A percentile compares a stretch with the other conserved stretches of the same genome.
Conservation (phyloP, 1,140 invertebrate species). For the Philopotamus ludificatus region DNA sequence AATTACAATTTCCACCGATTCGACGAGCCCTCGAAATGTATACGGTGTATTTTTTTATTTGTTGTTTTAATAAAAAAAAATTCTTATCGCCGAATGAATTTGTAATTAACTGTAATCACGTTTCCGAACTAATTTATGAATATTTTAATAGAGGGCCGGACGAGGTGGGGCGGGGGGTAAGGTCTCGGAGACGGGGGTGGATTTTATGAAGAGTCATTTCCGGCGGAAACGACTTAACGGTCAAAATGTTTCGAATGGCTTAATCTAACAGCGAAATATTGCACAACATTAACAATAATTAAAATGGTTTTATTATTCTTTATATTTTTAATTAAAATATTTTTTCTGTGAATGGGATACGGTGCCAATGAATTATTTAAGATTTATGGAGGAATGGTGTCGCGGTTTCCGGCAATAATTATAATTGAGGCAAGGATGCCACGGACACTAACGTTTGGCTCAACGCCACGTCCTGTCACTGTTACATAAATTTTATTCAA, state of each 20-base stretch:
- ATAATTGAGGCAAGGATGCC: constrained; percentile 17
- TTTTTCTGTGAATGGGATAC: no score
- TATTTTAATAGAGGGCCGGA: background rate
- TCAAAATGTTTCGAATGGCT: background rate
- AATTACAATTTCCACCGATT: background rate
- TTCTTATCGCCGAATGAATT: background rate
- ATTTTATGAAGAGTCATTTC: background rate
- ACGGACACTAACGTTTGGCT: constrained; percentile 7
- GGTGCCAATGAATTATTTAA: background rate
- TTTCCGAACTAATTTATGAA: background rate
- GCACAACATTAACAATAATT: background rate
- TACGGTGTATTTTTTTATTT: background rate
- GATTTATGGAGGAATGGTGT: background rate
- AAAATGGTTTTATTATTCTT: no score
- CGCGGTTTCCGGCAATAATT: constrained; percentile 10
- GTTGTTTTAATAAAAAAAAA: background rate
- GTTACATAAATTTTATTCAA: constrained; percentile 19
- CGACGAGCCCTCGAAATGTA: background rate
- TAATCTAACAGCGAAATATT: background rate
- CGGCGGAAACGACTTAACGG: background rate
- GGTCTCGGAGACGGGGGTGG: no score
- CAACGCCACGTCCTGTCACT: constrained; percentile 3
- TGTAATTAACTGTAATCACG: background rate
- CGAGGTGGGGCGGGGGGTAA: no score
- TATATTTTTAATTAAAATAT: no score